Base-by-base conservation (phyloP, 2,888 invertebrate genomes). In the Netelia virgata region DNA sequence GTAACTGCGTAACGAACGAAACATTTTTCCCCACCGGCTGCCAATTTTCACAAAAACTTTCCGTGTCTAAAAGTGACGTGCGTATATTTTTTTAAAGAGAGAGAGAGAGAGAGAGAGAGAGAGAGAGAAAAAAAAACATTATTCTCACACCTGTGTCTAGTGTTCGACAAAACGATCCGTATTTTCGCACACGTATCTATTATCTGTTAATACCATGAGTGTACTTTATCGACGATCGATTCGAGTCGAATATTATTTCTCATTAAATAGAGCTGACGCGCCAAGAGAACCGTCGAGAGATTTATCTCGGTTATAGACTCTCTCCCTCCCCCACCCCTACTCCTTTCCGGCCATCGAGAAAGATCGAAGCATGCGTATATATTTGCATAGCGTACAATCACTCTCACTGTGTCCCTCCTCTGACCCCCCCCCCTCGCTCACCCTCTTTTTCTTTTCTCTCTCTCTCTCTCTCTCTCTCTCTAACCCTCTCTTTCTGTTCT, bases 331-430 rank as follows among this genome's bases (percentile, higher is more conserved):
- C 28, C 28, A 2, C 3, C 5, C 28, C 28, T 28, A 2, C 28
- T 0, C 28, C 28, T 63, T 79, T 59, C 83, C 68, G 61, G 74
- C 74, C 73, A 74, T 61, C 69, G 68, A 78, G 78, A 83, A 78
- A 43, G 61, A 66, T 59, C 74, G 74, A 61, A 57, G 73, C 59
- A 68, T 68, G 20, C 59, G 41, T 57, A 55, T 50, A 83, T 74
- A 79, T 83, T 79, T 79, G 79, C 83, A 83, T 70, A 74, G 61
- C 20, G 83, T 75, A 74, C 78, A 83, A 75, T 83, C 83, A 50
- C 79, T 75, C 75, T 69, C 74, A 69, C 69, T 69, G 69, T 70
- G 36, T 63, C 16, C 47, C 68, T 50, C 43, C 8, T 59, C 59
- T 53, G 14, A n/a, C 18, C 59, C 47, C 47, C 50, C 66, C 18